phyloP scores from a whole-genome alignment of 2,888 invertebrate genomes.

The Diaprepes abbreviatus region DNA sequence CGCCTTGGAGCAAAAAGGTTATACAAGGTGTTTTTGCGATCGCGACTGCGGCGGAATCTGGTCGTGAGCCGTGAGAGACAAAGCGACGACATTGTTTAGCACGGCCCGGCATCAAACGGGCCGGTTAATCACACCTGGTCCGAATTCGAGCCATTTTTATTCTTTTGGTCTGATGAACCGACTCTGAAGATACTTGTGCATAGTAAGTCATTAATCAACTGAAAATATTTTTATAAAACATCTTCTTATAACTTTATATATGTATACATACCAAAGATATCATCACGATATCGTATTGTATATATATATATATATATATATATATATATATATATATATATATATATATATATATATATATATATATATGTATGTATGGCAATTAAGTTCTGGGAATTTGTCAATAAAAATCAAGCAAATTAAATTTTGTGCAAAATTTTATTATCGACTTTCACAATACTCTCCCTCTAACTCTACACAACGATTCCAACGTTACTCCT shows the following conservation, averaged over 20 bases:
- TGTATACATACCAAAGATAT: constrained; percentile 41
- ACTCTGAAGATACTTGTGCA: constrained; percentile 45
- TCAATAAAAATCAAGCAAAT: too few relatives aligned
- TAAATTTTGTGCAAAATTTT: too few relatives aligned
- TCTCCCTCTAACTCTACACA: too few relatives aligned
- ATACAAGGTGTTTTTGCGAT: constrained; percentile 50
- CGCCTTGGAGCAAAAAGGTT: constrained; percentile 41
- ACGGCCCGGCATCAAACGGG: constrained; percentile 50
- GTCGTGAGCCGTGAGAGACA: constrained; percentile 51
- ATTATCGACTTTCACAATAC: too few relatives aligned
- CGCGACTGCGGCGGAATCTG: constrained; percentile 46
- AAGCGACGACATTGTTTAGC: constrained; percentile 51
- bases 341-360: too few relatives aligned
- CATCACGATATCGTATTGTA: too few relatives aligned
- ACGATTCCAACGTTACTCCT: too few relatives aligned
- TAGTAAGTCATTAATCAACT: constrained; percentile 49
- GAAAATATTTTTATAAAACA: constrained; percentile 48
- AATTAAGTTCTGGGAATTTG: too few relatives aligned
- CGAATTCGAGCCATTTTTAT: constrained; percentile 51
- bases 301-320: too few relatives aligned
- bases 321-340: too few relatives aligned
- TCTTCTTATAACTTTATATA: constrained; percentile 48
- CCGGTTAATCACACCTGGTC: constrained; percentile 52
- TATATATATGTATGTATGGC: too few relatives aligned
- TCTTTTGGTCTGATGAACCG: constrained; percentile 51